These are phyloP conservation scores for Murina feae DNA, from an alignment of 2,113 vertebrate species.

Conservation along the genomic window DNA sequence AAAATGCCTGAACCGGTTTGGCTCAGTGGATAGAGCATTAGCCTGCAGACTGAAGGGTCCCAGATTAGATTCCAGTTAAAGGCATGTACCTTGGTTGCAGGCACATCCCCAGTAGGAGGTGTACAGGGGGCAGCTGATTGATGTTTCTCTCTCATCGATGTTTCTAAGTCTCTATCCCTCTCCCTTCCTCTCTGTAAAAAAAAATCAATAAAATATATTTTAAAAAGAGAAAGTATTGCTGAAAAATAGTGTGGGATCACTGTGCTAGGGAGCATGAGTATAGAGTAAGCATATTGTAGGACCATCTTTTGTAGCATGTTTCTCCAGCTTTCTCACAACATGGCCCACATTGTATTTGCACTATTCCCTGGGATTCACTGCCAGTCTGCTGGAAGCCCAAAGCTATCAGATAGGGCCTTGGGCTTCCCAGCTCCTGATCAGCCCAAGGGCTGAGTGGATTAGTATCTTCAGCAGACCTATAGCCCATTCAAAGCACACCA, in stretches of 20 bases:
- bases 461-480: neutral
- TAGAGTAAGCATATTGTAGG: neutral
- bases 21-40: too few relatives aligned
- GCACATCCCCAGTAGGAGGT: too few relatives aligned
- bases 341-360: neutral
- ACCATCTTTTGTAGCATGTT: accelerated
- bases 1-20: too few relatives aligned
- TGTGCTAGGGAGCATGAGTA: neutral
- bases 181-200: too few relatives aligned
- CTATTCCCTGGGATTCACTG: neutral
- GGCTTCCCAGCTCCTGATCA: neutral
- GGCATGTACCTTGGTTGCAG: too few relatives aligned
- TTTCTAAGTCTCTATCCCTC: too few relatives aligned
- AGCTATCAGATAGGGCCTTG: neutral
- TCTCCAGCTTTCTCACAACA: neutral
- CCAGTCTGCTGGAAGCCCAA: neutral
- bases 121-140: too few relatives aligned
- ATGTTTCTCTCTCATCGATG: too few relatives aligned
- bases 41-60: too few relatives aligned
- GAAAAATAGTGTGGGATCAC: neutral
- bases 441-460: neutral
- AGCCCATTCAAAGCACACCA: neutral
- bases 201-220: too few relatives aligned
- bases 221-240: too few relatives aligned
- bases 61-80: too few relatives aligned